phyloP scores from a whole-genome alignment of 2,797 vertebrate genomes.

The Trachurus trachurus region DNA sequence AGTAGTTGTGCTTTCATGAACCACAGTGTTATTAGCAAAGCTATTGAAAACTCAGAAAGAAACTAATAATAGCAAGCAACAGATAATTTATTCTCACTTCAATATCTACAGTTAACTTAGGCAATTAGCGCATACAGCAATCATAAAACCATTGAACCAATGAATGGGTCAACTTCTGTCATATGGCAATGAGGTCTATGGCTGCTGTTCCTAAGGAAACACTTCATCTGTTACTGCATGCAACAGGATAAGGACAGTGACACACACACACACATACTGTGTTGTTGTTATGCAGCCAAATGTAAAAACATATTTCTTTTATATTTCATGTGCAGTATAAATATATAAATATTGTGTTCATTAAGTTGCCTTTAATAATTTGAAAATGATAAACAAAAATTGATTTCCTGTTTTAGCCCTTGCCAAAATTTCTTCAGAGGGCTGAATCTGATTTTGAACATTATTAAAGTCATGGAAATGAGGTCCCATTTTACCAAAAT shows the following conservation, averaged over 20 bases:
- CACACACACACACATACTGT: background rate
- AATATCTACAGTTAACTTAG: constrained; percentile 31
- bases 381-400: constrained; percentile 44
- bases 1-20: background rate
- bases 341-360: constrained; percentile 36
- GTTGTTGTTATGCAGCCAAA: constrained; percentile 15
- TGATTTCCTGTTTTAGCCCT: constrained; percentile 63
- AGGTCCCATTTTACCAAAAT: constrained; percentile 40
- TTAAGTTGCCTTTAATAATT: constrained; percentile 56
- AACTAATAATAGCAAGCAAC: background rate
- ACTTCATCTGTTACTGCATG: constrained; percentile 17
- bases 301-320: constrained; percentile 9
- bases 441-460: constrained; percentile 57
- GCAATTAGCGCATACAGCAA: constrained; percentile 52
- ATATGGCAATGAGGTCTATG: constrained; percentile 18
- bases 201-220: constrained; percentile 17
- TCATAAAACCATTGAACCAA: constrained; percentile 45
- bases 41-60: background rate
- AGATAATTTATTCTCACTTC: constrained; percentile 40
- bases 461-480: constrained; percentile 62
- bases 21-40: background rate
- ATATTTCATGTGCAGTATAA: constrained; percentile 28
- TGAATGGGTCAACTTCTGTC: constrained; percentile 25
- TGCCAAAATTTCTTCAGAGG: constrained; percentile 35
- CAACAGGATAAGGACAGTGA: constrained; percentile 5